A percentile compares a stretch with the other conserved stretches of the same genome.
Conservation (phyloP, 2,797 vertebrate species). For the Darevskia nairensis region DNA sequence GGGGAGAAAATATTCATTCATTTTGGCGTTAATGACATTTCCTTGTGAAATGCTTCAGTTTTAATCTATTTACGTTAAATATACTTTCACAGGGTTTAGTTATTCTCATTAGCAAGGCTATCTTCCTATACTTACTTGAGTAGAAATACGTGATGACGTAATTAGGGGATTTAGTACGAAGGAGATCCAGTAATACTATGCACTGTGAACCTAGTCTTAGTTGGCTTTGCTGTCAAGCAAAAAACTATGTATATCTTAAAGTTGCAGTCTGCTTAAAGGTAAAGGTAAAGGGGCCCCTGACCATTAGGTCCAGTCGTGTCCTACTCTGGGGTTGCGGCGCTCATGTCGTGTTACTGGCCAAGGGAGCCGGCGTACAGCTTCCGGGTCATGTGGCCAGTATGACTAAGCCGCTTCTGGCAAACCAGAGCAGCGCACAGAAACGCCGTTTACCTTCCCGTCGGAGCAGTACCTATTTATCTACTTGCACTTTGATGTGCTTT, state of each 20-base stretch:
- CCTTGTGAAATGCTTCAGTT: not conserved
- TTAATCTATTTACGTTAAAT: conserved; percentile 39
- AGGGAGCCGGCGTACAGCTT: too few species aligned
- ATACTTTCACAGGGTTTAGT: conserved; percentile 1
- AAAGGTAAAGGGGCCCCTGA: too few species aligned
- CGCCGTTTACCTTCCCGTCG: too few species aligned
- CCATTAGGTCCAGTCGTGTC: too few species aligned
- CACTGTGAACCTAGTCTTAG: not conserved
- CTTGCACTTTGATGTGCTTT: too few species aligned
- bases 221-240: not conserved
- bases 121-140: conserved; percentile 9
- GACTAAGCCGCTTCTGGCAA: too few species aligned
- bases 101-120: conserved; percentile 15
- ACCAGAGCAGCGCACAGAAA: too few species aligned
- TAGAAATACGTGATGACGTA: not conserved
- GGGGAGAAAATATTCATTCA: not conserved
- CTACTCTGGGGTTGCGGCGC: too few species aligned
- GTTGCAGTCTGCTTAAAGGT: conserved; percentile 24
- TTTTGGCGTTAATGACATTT: not conserved
- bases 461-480: too few species aligned
- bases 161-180: conserved; percentile 6
- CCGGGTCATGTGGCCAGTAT: too few species aligned
- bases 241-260: conserved; percentile 30
- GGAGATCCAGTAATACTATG: conserved; percentile 21
- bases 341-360: too few species aligned